These are phyloP conservation scores for Halichoerus grypus DNA, from an alignment of 2,113 vertebrate genomes.

Conservation along the genomic window DNA sequence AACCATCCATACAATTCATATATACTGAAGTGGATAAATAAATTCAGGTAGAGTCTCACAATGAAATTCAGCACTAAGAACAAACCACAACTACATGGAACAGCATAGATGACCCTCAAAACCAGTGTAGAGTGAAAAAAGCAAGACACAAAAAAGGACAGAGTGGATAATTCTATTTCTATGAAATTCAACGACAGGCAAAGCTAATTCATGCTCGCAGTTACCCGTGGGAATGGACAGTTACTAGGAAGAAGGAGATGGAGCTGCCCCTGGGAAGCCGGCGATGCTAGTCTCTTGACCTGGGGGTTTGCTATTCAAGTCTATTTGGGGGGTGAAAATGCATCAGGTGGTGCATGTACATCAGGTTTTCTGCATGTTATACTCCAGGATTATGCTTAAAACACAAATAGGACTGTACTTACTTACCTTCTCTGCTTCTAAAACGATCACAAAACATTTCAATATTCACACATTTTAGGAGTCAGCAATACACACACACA, in stretches of 20 bases:
- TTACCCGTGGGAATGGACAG: neutral
- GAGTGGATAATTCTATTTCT: neutral
- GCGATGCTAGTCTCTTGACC: neutral
- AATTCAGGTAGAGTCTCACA: neutral
- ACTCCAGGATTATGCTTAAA: neutral
- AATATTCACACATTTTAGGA: neutral
- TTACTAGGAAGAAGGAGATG: neutral
- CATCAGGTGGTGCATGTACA: neutral
- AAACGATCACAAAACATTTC: neutral
- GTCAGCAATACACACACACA: neutral
- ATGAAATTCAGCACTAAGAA: neutral
- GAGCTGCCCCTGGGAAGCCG: neutral
- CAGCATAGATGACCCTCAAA: neutral
- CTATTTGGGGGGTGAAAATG: neutral
- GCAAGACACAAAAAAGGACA: neutral
- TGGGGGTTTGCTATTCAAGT: neutral
- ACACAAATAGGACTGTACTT: neutral
- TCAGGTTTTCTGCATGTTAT: neutral
- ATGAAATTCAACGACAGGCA: neutral
- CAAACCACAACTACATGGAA: fast-evolving
- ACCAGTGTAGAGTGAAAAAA: neutral
- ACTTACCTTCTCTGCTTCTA: neutral
- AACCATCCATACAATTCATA: neutral
- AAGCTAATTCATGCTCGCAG: neutral
- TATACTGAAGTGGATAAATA: neutral